Percentiles rank a stretch among this genome's conserved stretches.
phyloP scores from a whole-genome alignment of 2,113 vertebrate species.

The Pelusios castaneus region DNA sequence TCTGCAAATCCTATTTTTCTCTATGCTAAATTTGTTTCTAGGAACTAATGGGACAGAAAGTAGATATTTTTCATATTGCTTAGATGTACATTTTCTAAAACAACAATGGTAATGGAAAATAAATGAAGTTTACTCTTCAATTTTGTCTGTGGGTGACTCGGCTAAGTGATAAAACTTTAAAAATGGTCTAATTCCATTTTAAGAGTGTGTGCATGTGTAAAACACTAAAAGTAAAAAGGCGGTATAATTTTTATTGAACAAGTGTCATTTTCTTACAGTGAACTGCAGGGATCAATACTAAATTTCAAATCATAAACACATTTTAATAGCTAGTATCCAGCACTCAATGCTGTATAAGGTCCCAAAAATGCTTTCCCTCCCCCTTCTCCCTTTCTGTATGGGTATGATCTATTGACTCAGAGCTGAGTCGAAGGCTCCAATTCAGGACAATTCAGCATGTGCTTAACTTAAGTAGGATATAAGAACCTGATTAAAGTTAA shows the following conservation, averaged over 20 bases:
- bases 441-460: not conserved
- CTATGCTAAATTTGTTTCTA: constrained; percentile 52
- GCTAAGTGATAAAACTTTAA: constrained; percentile 61
- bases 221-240: not conserved
- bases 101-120: constrained; percentile 69
- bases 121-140: constrained; percentile 68
- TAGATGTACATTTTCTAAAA: constrained; percentile 62
- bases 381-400: not conserved
- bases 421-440: not conserved
- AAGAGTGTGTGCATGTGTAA: not conserved
- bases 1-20: constrained; percentile 40
- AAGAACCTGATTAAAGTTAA: not conserved
- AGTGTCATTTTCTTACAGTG: not conserved
- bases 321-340: not conserved
- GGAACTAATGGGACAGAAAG: constrained; percentile 64
- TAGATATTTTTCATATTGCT: constrained; percentile 67
- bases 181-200: constrained; percentile 49
- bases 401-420: not conserved
- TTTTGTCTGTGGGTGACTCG: constrained; percentile 63
- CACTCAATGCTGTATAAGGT: not conserved
- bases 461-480: not conserved
- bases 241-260: not conserved
- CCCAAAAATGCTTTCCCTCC: not conserved
- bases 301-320: not conserved
- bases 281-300: not conserved